Conservation (phyloP, 2,888 invertebrate species). For the Lapara coniferarum region DNA sequence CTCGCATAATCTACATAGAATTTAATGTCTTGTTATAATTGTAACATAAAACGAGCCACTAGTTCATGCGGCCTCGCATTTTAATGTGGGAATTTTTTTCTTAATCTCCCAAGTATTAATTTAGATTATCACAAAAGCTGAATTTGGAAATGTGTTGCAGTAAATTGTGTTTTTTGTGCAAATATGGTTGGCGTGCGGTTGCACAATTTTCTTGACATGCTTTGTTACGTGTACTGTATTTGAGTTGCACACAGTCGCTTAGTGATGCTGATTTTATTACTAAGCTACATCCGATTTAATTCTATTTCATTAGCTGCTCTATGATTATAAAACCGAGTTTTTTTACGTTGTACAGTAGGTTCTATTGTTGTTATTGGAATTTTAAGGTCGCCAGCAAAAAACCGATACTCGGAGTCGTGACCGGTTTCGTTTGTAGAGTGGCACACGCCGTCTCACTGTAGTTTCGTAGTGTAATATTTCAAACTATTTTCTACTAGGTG, state of each 20-base stretch:
- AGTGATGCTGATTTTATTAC: neutral
- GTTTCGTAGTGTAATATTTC: constrained; percentile 64
- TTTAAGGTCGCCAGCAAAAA: constrained; percentile 68
- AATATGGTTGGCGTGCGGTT: constrained; percentile 36
- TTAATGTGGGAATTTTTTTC: constrained; percentile 70
- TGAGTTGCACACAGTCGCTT: constrained; percentile 7
- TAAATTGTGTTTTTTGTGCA: constrained; percentile 53
- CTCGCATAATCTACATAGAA: constrained; percentile 35
- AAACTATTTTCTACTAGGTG: constrained; percentile 60
- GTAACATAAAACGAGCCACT: constrained; percentile 37
- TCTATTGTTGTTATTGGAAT: constrained; percentile 44
- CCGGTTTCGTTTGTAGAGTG: constrained; percentile 62
- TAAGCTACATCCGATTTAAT: neutral
- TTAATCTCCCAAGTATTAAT: constrained; percentile 61
- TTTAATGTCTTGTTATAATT: constrained; percentile 40
- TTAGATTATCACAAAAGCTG: constrained; percentile 59
- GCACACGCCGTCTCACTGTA: constrained; percentile 73
- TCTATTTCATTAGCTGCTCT: neutral
- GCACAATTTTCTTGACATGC: constrained; percentile 34
- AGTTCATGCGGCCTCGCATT: constrained; percentile 62
- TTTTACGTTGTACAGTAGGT: constrained; percentile 32
- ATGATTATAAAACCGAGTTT: constrained; percentile 2
- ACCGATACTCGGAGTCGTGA: constrained; percentile 75
- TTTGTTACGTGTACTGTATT: constrained; percentile 42
- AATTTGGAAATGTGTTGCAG: constrained; percentile 54